These are phyloP conservation scores for Drosophila pruinosa DNA, from an alignment of 1,140 invertebrate species.

Conservation along the genomic window DNA sequence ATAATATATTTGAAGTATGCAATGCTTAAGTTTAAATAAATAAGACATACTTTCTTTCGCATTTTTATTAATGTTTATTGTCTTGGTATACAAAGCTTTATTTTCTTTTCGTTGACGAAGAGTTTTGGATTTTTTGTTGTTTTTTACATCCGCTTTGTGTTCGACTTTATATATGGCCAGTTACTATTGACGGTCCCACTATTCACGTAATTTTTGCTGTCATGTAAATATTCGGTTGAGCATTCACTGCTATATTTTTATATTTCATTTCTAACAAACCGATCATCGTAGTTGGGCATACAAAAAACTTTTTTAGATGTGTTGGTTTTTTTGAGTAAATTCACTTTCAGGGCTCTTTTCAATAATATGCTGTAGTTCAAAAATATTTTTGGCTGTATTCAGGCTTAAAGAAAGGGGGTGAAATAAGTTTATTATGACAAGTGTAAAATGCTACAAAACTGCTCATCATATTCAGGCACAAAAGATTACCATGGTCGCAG, in stretches of 20 bases:
- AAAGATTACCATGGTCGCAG: too few species aligned
- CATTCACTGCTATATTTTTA: conserved; percentile 2
- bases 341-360: conserved; percentile 25
- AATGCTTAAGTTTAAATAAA: conserved; percentile 22
- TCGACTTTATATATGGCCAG: not conserved
- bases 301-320: conserved; percentile 30
- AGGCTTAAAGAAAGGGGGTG: conserved; percentile 47
- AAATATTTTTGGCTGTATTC: conserved; percentile 21
- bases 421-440: conserved; percentile 65
- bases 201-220: conserved; percentile 37
- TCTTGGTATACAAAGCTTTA: not conserved
- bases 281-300: not conserved
- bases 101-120: conserved; percentile 27
- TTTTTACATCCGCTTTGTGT: conserved; percentile 36
- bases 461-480: conserved; percentile 25
- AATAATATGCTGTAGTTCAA: conserved; percentile 3
- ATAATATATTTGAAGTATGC: conserved; percentile 13
- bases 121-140: not conserved
- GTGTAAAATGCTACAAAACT: conserved; percentile 32
- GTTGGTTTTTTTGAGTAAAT: conserved; percentile 18
- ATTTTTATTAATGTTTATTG: not conserved
- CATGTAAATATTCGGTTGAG: conserved; percentile 28
- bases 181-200: conserved; percentile 30
- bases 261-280: too few species aligned
- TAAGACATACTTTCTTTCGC: conserved; percentile 18